A percentile compares a stretch with the other conserved stretches of the same genome.
Evolutionary conservation across 2,888 invertebrate species (phyloP).

Genomic region (Hyles lineata): DNA sequence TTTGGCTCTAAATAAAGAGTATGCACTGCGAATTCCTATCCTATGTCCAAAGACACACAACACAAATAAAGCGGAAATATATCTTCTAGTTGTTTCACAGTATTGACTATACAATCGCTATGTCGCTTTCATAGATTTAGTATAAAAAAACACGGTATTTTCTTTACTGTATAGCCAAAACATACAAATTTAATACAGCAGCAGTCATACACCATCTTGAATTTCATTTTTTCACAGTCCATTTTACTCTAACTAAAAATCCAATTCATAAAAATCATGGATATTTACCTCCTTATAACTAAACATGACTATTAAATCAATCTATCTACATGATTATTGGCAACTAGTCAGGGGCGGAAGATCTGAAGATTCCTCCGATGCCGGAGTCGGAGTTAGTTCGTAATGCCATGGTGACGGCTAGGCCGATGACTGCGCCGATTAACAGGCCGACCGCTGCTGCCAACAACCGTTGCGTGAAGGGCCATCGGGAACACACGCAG

Average conservation of each 20-base stretch:
- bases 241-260: not conserved
- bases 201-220: not conserved
- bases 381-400: slow-evolving; percentile 44
- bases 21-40: no score
- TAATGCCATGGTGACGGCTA: slow-evolving; percentile 57
- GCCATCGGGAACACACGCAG: slow-evolving; percentile 77
- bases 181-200: not conserved
- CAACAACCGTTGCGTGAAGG: slow-evolving; percentile 62
- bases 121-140: no score
- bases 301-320: not conserved
- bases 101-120: no score
- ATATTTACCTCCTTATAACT: not conserved
- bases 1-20: no score
- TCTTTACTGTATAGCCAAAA: no score
- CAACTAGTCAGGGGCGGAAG: slow-evolving; percentile 49
- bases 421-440: slow-evolving; percentile 67
- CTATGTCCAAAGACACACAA: no score
- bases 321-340: not conserved
- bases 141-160: no score
- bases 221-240: not conserved
- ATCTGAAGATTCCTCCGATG: slow-evolving; percentile 55
- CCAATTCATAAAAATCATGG: not conserved
- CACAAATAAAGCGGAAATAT: no score
- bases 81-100: no score
- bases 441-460: slow-evolving; percentile 68